Evolutionary conservation across 2,797 vertebrate species (phyloP), one percentile per base, ranked within the genome.

Genomic region (Diglossa cyanea): DNA sequence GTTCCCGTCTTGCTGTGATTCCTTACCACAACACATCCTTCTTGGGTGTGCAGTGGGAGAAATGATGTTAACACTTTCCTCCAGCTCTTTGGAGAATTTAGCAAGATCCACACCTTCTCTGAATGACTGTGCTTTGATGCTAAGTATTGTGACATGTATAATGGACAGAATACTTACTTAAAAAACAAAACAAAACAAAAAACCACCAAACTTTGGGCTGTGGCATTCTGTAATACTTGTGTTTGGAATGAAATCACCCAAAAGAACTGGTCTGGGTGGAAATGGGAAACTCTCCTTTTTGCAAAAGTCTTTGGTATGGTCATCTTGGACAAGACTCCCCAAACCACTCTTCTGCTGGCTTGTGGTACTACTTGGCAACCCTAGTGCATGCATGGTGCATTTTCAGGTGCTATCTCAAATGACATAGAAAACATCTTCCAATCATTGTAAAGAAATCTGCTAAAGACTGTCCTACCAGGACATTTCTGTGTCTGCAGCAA

Each of bases 371-470:
- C 14, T 51, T 61, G 61, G 47, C 24, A 53, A 17, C 16, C 48
- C 11, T 13, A 65, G 45, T 23, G 35, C 9, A 7, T 37, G 15
- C 21, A 19, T 19, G 9, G 8, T 57, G n/a, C 12, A 14, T 68
- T 78, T 90, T 83, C 31, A 90, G n/a, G 37, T 54, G 16, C 9
- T 71, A 1, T 55, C 25, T 80, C 63, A 86, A 71, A 28, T 61
- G n/a, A 10, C 2, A 10, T 1, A 31, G 35, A 67, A 88, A 86
- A 30, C 6, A 8, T 57, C 33, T 78, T 48, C 26, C 33, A 71
- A 13, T 4, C 18, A 4, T 28, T 31, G 61, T n/a, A 58, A 45
- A 81, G 71, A 5, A 20, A 13, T 0, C 0, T 62, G 44, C 1
- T 1, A 21, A 75, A 66, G 53, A 19, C 23, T 84, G 21, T 37